Evolutionary conservation across 2,888 invertebrate genomes (phyloP), one percentile per base, ranked within the genome.

Genomic region (Trissolcus japonicus): DNA sequence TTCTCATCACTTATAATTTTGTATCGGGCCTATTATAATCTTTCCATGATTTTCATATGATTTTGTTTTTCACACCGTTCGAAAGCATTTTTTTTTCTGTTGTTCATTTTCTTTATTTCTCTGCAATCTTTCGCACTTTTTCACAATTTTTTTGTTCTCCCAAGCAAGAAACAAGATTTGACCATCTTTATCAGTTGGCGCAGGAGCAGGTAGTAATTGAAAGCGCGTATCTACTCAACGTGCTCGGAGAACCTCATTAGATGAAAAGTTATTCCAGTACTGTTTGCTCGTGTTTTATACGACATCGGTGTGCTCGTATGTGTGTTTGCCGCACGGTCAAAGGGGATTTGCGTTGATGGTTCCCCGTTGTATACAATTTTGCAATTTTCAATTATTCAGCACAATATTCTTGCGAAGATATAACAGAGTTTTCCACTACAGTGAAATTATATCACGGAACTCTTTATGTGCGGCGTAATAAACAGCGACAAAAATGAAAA

Each of bases 311-410:
- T 21, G 67, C 46, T 54, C 59, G 66, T 56, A 71, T 76, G 63
- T 72, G 78, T 72, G 78, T 72, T 80, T 63, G 72, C 73, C 40
- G 62, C 80, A 78, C 81, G 82, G 78, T 74, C 78, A 78, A 78
- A 78, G 78, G 69, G 78, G 74, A 74, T 74, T 74, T 62, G 68
- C 68, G 74, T 59, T 69, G 77, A 73, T 78, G 73, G 63, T 66
- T 74, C 71, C 69, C 69, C 61, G 41, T 63, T 46, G 74, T 71
- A 66, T 71, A 71, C 74, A 67, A 74, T 78, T 78, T 71, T 62
- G 78, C 69, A 66, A 74, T 69, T 74, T 74, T 78, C 74, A 78
- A 78, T 73, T 74, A 78, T 78, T 78, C 78, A 65, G 62, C 66
- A 40, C 69, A 56, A 57, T 73, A 74, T 78, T 73, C 57, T 56